Base-by-base conservation (phyloP, 2,888 invertebrate genomes). In the Athalia rosae region DNA sequence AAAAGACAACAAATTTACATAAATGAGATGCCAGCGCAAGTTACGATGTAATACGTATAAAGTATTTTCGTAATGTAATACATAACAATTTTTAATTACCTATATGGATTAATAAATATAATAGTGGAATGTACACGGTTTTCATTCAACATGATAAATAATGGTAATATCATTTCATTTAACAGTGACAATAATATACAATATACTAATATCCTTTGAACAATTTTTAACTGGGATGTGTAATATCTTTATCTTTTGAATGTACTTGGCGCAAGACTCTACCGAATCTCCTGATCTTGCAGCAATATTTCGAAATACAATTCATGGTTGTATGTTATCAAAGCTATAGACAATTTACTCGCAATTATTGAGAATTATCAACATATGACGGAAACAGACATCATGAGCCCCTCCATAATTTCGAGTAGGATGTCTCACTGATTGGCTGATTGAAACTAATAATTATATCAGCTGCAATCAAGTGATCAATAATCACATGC, bases 101-200 rank as follows among this genome's bases (percentile, higher is more conserved):
- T 62, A 28, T 41, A 11, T 82, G 82, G 80, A 81, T 78, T 74
- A 80, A 81, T 81, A 79, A 82, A 79, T 76, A 79, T 76, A 79
- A 81, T 80, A 85, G 84, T 85, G 85, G 83, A 77, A 66, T 78
- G 63, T 82, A 82, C 78, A 83, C 50, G 79, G 28, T 79, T 78
- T 83, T 83, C 81, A 66, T 81, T 81, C 79, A 84, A 80, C 79
- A 80, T 81, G 80, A 82, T 78, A 81, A 81, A 83, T 78, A 81
- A 61, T 74, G 74, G 74, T 74, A 74, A 74, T 74, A 74, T 61
- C 74, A 74, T 74, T 61, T 74, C 74, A 58, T 74, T 48, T 48
- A 74, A 74, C 74, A 74, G 50, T 74, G 15, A 74, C 48, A 74
- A 74, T 74, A 74, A 47, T 66, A 56, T 66, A 71, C 43, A 71